Evolutionary conservation across 2,113 vertebrate genomes (phyloP).

Genomic region (Colaptes auratus): DNA sequence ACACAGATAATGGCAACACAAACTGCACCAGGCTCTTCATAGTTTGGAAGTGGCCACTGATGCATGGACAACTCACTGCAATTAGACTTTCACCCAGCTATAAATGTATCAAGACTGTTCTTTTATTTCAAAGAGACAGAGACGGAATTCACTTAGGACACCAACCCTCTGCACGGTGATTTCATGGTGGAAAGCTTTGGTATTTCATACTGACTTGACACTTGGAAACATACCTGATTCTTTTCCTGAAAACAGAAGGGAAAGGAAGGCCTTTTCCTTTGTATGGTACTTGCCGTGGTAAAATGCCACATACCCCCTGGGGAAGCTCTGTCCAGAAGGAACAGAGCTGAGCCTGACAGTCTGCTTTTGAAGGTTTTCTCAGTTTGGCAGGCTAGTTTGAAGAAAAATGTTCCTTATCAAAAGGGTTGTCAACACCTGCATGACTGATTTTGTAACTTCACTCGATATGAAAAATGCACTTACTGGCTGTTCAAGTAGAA

Average conservation of each 20-base stretch:
- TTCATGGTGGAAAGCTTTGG: not conserved
- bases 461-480: constrained; percentile 39
- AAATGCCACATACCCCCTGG: not conserved
- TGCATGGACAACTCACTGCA: not conserved
- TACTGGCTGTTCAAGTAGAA: constrained; percentile 87
- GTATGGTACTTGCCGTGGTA: not conserved
- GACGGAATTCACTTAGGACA: not conserved
- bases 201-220: not conserved
- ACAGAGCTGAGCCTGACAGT: not conserved
- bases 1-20: not conserved
- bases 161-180: not conserved
- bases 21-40: not conserved
- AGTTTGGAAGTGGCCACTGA: not conserved
- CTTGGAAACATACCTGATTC: not conserved
- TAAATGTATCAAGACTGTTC: not conserved
- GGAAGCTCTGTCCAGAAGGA: not conserved
- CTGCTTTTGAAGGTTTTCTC: not conserved
- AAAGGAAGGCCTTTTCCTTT: not conserved
- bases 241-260: not conserved
- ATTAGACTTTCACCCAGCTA: not conserved
- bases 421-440: not conserved
- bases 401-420: not conserved
- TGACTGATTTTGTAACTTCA: not conserved
- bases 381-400: not conserved
- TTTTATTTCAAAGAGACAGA: not conserved